Base-by-base conservation (phyloP, 2,888 invertebrate species). In the Caenorhabditis sp. region DNA sequence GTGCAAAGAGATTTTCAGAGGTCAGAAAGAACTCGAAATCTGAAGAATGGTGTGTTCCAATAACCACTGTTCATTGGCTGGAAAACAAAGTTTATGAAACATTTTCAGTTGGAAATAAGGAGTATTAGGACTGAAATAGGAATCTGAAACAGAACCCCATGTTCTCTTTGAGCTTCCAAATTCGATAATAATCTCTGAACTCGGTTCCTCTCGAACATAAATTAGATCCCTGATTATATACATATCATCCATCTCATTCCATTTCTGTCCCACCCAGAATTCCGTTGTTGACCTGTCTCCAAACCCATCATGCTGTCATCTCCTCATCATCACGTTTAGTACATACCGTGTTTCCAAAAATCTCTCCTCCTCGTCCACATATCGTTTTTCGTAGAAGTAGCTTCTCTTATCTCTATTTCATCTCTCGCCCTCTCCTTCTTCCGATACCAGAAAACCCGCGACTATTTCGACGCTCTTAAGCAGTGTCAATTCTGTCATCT, bases 391-490 rank as follows among this genome's bases (percentile, higher is more conserved):
- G 51, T 54, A 54, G 73, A 61, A 59, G 68, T 49, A 68, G 76
- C 76, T 76, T 76, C 28, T 76, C 68, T 76, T 68, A 75, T 75
- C 68, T 76, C 68, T 76, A 44, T 66, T 63, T 59, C 66, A 59
- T 68, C 76, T 76, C 24, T 49, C 28, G 10, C 22, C 19, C 22
- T 12, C 35, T 44, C 47, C 8, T 22, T 38, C 61, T 26, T 28
- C 47, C 66, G 28, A 68, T 51, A 73, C 74, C 74, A 74, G 54
- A 59, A 74, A 74, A 72, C 63, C 74, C 76, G 49, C 75, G 66
- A 59, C 61, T 76, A 70, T 79, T 79, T 79, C 79, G 70, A 79
- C 76, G 76, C 47, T 51, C 24, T 28, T 31, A n/a, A 38, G 38
- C 38, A 38, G 38, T 38, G 38, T n/a, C n/a, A 38, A 38, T 38